phyloP scores from a whole-genome alignment of 2,113 vertebrate species.

The Triplophysa rosa region DNA sequence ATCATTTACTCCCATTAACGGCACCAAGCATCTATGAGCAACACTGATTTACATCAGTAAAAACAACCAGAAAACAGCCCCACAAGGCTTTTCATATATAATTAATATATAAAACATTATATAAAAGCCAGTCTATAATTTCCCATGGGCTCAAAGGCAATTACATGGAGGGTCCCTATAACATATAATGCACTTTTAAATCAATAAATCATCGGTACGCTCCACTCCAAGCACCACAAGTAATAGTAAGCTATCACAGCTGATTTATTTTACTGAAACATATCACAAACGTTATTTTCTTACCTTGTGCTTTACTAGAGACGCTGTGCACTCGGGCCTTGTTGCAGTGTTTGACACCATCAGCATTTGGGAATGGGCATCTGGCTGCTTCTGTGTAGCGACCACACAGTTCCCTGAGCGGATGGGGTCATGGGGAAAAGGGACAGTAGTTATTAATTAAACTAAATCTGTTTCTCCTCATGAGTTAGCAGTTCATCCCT shows the following conservation, averaged over 20 bases:
- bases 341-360: slow-evolving; percentile 55
- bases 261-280: slow-evolving; percentile 39
- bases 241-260: background rate
- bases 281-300: slow-evolving; percentile 23
- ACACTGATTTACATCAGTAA: slow-evolving; percentile 26
- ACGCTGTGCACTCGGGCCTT: background rate
- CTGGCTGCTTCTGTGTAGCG: slow-evolving; percentile 54
- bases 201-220: slow-evolving; percentile 3
- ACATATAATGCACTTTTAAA: slow-evolving; percentile 52
- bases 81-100: slow-evolving; percentile 33
- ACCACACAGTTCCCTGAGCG: slow-evolving; percentile 58
- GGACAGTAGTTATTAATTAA: slow-evolving; percentile 83
- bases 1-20: background rate
- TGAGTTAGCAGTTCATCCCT: slow-evolving; percentile 46
- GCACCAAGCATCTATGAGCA: background rate
- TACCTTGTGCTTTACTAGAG: slow-evolving; percentile 26
- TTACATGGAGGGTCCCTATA: slow-evolving; percentile 41
- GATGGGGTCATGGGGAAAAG: slow-evolving; percentile 69
- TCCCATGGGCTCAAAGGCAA: slow-evolving; percentile 59
- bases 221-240: background rate
- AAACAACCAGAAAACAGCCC: slow-evolving; percentile 43
- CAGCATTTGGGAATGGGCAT: slow-evolving; percentile 55
- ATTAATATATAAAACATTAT: background rate
- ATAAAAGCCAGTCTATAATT: slow-evolving; percentile 60
- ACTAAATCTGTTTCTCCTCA: slow-evolving; percentile 64